phyloP scores from a whole-genome alignment of 2,888 invertebrate genomes.

The Trachelus stipa region DNA sequence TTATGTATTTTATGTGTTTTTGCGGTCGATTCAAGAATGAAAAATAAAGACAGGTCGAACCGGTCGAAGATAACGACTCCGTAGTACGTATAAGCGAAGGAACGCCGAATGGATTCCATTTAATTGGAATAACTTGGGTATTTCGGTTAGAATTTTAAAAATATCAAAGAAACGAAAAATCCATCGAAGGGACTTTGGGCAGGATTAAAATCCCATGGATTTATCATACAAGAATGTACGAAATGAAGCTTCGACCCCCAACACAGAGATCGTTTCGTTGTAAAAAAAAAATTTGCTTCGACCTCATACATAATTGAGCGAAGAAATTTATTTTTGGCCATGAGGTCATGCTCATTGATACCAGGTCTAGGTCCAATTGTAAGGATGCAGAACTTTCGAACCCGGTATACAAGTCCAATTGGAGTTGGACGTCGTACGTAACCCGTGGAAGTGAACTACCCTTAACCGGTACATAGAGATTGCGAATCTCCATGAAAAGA shows the following conservation, averaged over 20 bases:
- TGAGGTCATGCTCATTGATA: neutral
- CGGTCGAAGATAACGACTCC: neutral
- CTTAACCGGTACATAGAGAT: neutral
- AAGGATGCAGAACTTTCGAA: neutral
- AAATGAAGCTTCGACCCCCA: neutral
- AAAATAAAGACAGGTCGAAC: neutral
- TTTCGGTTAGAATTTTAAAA: neutral
- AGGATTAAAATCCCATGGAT: neutral
- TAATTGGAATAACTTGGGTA: neutral
- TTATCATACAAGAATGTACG: neutral
- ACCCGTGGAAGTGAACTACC: neutral
- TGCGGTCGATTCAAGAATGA: neutral
- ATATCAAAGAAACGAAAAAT: neutral
- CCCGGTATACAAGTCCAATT: neutral
- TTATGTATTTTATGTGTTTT: neutral
- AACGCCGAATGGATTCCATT: neutral
- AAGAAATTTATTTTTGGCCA: neutral
- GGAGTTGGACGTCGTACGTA: neutral
- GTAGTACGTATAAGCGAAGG: neutral
- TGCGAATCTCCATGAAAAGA: slow-evolving; percentile 22
- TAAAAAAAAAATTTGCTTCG: neutral
- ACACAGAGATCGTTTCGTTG: no score
- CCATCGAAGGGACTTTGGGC: no score
- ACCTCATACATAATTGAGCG: neutral
- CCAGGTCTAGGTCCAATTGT: neutral